Percentiles rank a stretch among this genome's conserved stretches.
Conservation (phyloP, 2,797 vertebrate species). For the Morelia viridis region DNA sequence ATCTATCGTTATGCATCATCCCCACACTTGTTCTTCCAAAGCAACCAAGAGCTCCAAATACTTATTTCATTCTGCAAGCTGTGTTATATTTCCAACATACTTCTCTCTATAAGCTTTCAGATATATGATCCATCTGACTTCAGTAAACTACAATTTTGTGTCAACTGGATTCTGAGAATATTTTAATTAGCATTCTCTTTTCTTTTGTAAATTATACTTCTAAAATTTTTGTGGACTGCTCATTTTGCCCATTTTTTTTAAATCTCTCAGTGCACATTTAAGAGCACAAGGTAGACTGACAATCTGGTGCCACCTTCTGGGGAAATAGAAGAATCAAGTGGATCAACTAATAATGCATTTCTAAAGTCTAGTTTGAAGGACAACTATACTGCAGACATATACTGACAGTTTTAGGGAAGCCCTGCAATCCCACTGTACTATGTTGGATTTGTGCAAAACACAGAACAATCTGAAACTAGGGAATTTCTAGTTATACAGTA, state of each 20-base stretch:
- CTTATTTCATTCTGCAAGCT: neutral
- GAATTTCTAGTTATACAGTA: neutral
- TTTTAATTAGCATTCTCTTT: neutral
- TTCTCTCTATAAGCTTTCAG: neutral
- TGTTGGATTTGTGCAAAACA: neutral
- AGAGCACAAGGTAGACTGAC: neutral
- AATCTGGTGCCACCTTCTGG: constrained; percentile 24
- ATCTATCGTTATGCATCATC: neutral
- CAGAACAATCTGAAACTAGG: neutral
- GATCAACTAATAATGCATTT: neutral
- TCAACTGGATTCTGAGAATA: neutral
- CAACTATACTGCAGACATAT: neutral
- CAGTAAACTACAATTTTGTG: neutral
- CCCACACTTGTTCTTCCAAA: neutral
- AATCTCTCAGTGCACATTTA: neutral
- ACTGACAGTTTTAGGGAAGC: neutral
- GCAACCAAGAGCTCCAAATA: neutral
- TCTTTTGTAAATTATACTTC: neutral
- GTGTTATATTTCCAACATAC: too few species aligned
- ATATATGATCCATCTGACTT: neutral
- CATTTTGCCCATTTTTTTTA: neutral
- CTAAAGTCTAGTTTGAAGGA: neutral
- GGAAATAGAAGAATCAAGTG: neutral
- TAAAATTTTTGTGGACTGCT: neutral
- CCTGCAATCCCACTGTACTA: neutral